Percentiles rank a stretch among this genome's conserved stretches.
phyloP scores from a whole-genome alignment of 2,113 vertebrate genomes.

The Saguinus imperator region DNA sequence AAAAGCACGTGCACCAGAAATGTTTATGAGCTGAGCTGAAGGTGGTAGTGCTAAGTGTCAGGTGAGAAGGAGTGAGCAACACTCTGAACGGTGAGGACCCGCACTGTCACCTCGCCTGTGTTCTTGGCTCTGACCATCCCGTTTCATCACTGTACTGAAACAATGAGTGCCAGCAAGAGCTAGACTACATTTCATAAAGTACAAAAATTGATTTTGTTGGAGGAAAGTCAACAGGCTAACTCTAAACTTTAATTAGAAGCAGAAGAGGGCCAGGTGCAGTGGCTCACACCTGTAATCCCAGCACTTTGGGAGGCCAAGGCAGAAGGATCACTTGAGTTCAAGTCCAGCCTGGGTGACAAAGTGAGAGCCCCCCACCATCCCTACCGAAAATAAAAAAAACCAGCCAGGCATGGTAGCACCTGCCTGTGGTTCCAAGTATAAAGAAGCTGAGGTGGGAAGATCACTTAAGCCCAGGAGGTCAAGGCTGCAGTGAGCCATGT shows the following conservation, averaged over 20 bases:
- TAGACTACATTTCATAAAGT: background rate
- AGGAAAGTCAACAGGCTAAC: background rate
- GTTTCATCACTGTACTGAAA: background rate
- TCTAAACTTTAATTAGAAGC: slow-evolving; percentile 2
- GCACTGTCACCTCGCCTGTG: background rate
- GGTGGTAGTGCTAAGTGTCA: background rate
- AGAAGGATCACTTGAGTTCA: no score
- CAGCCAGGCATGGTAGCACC: no score
- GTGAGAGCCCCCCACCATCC: no score
- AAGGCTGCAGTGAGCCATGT: no score
- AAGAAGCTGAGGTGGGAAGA: no score
- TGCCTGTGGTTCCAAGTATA: no score
- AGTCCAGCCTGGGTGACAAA: no score
- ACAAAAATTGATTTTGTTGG: background rate
- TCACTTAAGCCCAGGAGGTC: no score
- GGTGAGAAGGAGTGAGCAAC: background rate
- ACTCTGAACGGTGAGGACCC: background rate
- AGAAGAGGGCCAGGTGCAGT: background rate
- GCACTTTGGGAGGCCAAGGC: no score
- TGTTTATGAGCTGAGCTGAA: background rate
- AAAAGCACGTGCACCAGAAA: background rate
- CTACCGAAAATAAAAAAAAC: no score
- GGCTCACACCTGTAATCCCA: no score
- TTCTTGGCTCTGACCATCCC: background rate
- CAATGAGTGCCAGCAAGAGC: background rate